Evolutionary conservation across 2,797 vertebrate genomes (phyloP), one percentile per base, ranked within the genome.

Genomic region (Falco rusticolus): DNA sequence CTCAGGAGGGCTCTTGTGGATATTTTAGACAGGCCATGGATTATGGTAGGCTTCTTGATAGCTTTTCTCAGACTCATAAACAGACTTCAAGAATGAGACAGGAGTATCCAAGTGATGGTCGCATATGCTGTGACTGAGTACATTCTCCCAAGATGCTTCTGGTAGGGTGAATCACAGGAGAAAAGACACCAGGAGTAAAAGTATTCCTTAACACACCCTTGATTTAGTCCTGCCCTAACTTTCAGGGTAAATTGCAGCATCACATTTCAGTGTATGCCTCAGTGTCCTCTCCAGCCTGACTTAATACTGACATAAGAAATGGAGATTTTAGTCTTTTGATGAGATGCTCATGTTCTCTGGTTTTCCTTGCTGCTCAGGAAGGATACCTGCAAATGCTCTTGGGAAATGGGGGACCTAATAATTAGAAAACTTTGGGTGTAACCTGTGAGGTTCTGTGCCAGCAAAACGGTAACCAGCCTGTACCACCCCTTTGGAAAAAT

Each of bases 11-110:
- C 89, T 94, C 71, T 74, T 64, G 93, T 79, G 91, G 94, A 95
- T 95, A 91, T 93, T 93, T 84, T 76, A 95, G 89, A 88, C 60
- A 61, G 61, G 43, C 74, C 9, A 0, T 39, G 89, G 96, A 93
- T 97, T 96, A 96, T 82, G 71, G 71, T 80, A 82, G 77, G 82
- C 66, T 84, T 84, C 22, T 41, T 54, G 70, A 26, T 71, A 47
- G 78, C 68, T 95, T 96, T 96, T 97, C 97, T 96, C 96, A 96
- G 93, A 88, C 86, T 90, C 94, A 13, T 96, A 96, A 96, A 96
- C 34, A 71, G n/a, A n/a, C 31, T 41, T 77, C 11, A 63, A 6
- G 84, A 89, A 80, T 65, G 77, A 84, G 87, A 29, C 56, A 26
- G 88, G 70, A 79, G 79, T 82, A 81, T 90, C 72, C 63, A n/a